Conservation (phyloP, 1,140 invertebrate genomes). For the Pseudomyrmex gracilis region DNA sequence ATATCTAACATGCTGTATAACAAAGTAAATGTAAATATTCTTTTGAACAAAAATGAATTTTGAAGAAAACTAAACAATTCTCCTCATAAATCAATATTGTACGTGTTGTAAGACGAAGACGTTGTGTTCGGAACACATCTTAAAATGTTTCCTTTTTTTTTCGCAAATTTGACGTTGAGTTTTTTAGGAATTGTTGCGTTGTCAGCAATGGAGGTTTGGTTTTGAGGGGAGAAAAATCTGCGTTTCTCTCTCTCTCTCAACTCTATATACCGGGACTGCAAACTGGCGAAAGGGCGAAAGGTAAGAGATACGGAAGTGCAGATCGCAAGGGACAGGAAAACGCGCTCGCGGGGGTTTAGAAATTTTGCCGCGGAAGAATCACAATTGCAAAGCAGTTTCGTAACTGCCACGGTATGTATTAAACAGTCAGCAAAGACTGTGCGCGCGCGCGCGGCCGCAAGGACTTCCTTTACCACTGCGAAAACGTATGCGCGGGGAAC, state of each 20-base stretch:
- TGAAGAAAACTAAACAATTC: too few species aligned
- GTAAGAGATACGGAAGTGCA: conserved; percentile 26
- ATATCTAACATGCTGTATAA: neutral
- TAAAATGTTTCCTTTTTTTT: conserved; percentile 18
- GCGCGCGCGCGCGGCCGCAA: too few species aligned
- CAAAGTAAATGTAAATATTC: too few species aligned
- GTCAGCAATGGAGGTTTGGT: neutral
- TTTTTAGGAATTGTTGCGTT: neutral
- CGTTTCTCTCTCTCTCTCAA: neutral
- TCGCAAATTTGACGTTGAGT: neutral
- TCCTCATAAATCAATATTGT: too few species aligned
- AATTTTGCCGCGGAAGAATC: conserved; percentile 70
- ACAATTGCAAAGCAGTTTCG: conserved; percentile 77
- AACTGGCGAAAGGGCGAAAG: conserved; percentile 8
- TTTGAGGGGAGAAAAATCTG: neutral
- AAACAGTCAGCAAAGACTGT: conserved; percentile 60
- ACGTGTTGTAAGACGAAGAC: too few species aligned
- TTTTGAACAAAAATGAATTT: too few species aligned
- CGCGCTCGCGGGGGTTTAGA: conserved; percentile 25
- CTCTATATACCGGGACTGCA: neutral
- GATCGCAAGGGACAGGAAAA: conserved; percentile 11
- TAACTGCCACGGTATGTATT: conserved; percentile 75
- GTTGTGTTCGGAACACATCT: neutral
- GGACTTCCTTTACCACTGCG: neutral
- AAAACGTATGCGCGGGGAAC: conserved; percentile 8